Percentiles rank a stretch among this genome's conserved stretches.
These are phyloP conservation scores for Rhynchopsitta pachyrhyncha DNA, from an alignment of 2,113 vertebrate species.

Conservation along the genomic window DNA sequence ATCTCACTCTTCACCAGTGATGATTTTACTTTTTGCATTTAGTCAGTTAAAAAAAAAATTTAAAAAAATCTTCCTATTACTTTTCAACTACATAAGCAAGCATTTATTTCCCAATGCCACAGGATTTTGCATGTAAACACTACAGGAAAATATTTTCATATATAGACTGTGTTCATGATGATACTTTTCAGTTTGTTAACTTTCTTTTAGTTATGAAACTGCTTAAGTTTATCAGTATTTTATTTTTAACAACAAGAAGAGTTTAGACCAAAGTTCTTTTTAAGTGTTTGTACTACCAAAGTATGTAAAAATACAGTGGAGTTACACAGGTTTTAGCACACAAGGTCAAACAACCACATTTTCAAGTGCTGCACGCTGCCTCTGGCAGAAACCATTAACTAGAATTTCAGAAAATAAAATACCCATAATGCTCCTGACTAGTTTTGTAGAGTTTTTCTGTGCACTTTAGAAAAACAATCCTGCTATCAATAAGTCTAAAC, in stretches of 20 bases:
- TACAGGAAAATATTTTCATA: neutral
- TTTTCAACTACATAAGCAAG: neutral
- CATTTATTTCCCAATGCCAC: neutral
- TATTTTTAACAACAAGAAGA: neutral
- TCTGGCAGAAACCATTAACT: conserved; percentile 41
- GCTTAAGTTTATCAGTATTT: neutral
- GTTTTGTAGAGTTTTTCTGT: neutral
- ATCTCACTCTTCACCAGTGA: neutral
- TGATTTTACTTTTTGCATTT: neutral
- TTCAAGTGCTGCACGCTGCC: neutral
- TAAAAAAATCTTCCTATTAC: neutral
- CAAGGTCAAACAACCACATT: conserved; percentile 12
- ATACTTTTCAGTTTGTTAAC: neutral
- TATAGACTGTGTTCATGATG: neutral
- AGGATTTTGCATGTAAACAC: neutral
- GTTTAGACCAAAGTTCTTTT: neutral
- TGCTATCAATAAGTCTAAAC: neutral
- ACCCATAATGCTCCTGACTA: neutral
- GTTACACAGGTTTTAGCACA: neutral
- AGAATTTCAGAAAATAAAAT: conserved; percentile 28
- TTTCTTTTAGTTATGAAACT: neutral
- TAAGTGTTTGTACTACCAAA: neutral
- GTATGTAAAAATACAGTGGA: neutral
- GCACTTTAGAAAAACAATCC: neutral
- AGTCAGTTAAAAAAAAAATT: neutral